A percentile compares a stretch with the other conserved stretches of the same genome.
Conservation (phyloP, 1,140 invertebrate genomes). For the Neocloeon triangulifer region DNA sequence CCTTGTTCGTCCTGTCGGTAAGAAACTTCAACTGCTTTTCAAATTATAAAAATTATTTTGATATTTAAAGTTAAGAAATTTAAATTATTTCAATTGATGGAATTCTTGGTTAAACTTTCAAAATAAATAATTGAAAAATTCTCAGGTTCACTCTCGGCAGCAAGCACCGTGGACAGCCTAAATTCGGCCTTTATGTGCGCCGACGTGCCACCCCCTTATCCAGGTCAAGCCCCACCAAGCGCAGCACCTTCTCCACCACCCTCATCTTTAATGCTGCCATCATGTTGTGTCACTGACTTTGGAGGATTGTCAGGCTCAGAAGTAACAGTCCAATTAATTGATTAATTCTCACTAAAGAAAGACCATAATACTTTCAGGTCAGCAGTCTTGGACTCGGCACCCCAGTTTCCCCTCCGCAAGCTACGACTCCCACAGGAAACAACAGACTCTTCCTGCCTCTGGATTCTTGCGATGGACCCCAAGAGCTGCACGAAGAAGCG, state of each 20-base stretch:
- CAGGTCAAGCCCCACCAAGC: neutral
- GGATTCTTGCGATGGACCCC: no score
- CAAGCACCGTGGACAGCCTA: conserved; percentile 57
- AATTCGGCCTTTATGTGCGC: conserved; percentile 64
- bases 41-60: no score
- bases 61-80: no score
- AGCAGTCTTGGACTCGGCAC: conserved; percentile 30
- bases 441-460: no score
- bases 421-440: conserved; percentile 58
- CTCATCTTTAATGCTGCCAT: no score
- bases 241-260: neutral
- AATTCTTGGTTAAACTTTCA: no score
- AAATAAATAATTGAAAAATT: no score
- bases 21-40: conserved; percentile 5
- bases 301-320: conserved; percentile 27
- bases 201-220: conserved; percentile 10
- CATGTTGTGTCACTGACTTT: neutral
- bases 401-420: conserved; percentile 47
- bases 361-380: no score
- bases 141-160: conserved; percentile 45
- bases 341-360: no score
- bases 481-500: neutral
- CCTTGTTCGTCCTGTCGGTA: conserved; percentile 38
- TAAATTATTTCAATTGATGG: no score
- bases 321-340: no score